These are phyloP conservation scores for Caenorhabditis afra DNA, from an alignment of 2,888 invertebrate species.

Conservation along the genomic window DNA sequence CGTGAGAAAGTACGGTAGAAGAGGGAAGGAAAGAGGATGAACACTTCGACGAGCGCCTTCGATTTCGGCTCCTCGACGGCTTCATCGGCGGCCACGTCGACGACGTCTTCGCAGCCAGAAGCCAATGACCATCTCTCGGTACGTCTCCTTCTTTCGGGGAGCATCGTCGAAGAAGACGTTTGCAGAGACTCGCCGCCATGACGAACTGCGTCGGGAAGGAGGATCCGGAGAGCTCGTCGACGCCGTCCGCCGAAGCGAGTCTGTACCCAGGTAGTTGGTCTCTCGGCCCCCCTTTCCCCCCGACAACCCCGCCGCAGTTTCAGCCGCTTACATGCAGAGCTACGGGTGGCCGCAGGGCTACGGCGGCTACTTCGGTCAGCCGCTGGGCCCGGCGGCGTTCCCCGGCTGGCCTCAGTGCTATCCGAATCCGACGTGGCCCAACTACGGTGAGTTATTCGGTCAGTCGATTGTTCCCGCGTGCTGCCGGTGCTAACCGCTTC, in stretches of 20 bases:
- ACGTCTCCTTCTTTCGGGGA: too few relatives aligned
- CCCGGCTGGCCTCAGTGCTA: conserved; percentile 74
- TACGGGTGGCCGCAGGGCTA: conserved; percentile 69
- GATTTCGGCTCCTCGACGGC: conserved; percentile 67
- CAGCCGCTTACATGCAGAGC: conserved; percentile 68
- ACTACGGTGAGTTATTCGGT: conserved; percentile 70
- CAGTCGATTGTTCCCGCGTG: conserved; percentile 11
- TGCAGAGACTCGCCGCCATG: conserved; percentile 75
- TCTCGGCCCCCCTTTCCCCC: neutral
- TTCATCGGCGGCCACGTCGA: conserved; percentile 62
- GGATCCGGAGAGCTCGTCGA: conserved; percentile 62
- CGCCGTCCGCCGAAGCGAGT: conserved; percentile 62
- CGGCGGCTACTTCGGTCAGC: conserved; percentile 71
- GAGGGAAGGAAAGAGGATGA: conserved; percentile 15
- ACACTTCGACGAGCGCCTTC: conserved; percentile 62
- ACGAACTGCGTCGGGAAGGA: conserved; percentile 74
- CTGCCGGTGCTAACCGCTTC: neutral
- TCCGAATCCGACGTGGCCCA: conserved; percentile 73
- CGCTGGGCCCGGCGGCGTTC: conserved; percentile 68
- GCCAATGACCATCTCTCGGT: conserved; percentile 68
- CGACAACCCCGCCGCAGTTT: conserved; percentile 19
- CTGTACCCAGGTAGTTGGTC: conserved; percentile 62
- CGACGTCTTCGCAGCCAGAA: conserved; percentile 63
- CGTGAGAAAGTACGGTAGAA: conserved; percentile 40
- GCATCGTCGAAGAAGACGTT: neutral